Base-by-base conservation (phyloP, 1,140 invertebrate genomes). In the Drosophila virilis region DNA sequence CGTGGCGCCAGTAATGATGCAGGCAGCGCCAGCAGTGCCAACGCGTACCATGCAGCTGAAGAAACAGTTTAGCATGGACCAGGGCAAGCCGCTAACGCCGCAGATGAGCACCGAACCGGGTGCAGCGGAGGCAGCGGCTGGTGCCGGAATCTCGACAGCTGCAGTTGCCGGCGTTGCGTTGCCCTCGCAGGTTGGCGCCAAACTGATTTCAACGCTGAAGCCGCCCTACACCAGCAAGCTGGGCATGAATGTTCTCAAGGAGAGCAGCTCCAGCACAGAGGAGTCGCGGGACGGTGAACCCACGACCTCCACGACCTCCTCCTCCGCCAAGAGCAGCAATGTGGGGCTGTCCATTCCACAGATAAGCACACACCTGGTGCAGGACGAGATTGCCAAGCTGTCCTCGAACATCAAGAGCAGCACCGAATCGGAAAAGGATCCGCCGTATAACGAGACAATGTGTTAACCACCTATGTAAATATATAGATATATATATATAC, bases 11-110 rank as follows among this genome's bases (percentile, higher is more conserved):
- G 74, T 89, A 77, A 77, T 60, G 72, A 59, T 70, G 78, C 84
- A 91, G 75, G 77, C 84, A 76, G 71, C 88, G 79, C 83, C 86
- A 69, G 72, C 86, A 66, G 28, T 74, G 83, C 71, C 81, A 74
- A 74, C 78, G 59, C 86, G 91, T 15, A 79, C 91, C 28, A 80
- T 90, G 76, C 81, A 89, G 72, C 74, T 92, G 28, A 91, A 91
- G 80, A 92, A 92, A 83, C 92, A 92, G 86, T 92, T 92, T 84
- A 92, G 92, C 77, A 67, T 92, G 72, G 92, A 92, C 80, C 91
- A 92, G 68, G 77, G 84, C 74, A 91, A 90, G 67, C 77, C 75
- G 28, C 59, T 77, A 60, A 79, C 78, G 42, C 46, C 58, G 40
- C 59, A 71, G 9, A 54, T 52, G 37, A 45, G 52, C 32, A 22